phyloP scores from a whole-genome alignment of 2,888 invertebrate genomes.

The Temnothorax ravouxi region DNA sequence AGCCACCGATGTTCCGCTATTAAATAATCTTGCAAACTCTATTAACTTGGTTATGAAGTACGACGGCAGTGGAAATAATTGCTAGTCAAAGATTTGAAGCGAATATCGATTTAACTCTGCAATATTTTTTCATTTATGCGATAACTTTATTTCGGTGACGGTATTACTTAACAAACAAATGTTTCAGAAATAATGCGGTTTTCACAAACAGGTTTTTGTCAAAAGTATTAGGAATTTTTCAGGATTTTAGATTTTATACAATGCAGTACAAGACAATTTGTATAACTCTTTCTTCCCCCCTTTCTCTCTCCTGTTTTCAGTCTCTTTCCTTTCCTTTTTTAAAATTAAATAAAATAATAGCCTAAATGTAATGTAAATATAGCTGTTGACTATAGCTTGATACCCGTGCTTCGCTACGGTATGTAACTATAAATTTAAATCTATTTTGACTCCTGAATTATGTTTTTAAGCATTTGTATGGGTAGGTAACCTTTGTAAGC shows the following conservation, averaged over 20 bases:
- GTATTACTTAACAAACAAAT: background rate
- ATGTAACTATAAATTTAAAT: too few species aligned
- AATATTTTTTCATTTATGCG: background rate
- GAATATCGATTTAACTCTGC: background rate
- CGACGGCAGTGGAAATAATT: slow-evolving; percentile 9
- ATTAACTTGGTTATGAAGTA: slow-evolving; percentile 16
- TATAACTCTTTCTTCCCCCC: background rate
- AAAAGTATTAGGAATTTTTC: background rate
- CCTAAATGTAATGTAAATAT: background rate
- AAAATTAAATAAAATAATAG: background rate
- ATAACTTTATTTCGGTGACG: background rate
- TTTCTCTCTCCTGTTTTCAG: too few species aligned
- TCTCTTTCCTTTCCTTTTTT: background rate
- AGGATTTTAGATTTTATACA: too few species aligned
- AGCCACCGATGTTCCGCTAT: slow-evolving; percentile 38
- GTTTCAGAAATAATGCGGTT: background rate
- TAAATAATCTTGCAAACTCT: slow-evolving; percentile 48
- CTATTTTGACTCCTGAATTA: too few species aligned
- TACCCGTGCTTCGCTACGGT: too few species aligned
- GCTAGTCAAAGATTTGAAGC: background rate
- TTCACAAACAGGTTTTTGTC: background rate
- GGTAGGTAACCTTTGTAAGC: too few species aligned
- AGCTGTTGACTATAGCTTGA: too few species aligned
- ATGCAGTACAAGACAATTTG: too few species aligned
- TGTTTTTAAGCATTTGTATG: too few species aligned